Evolutionary conservation across 2,113 vertebrate genomes (phyloP).

Genomic region (Urocynchramus pylzowi): DNA sequence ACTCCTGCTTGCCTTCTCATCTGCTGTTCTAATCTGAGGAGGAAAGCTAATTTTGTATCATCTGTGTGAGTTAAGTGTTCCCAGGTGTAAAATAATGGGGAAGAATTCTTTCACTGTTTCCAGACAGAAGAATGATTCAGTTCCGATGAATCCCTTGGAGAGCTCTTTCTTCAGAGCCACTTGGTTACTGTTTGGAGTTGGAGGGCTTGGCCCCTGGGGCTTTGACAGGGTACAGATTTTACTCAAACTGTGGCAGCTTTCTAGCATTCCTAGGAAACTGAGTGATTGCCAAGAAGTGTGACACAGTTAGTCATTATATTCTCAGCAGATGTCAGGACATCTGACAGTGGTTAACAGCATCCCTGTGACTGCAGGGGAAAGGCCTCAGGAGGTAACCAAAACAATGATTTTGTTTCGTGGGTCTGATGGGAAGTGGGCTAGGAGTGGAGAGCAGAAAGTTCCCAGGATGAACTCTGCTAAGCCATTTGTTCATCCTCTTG

Average conservation of each 20-base stretch:
- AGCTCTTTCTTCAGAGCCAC: background rate
- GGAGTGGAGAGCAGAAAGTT: background rate
- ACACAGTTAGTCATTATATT: background rate
- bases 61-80: background rate
- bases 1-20: background rate
- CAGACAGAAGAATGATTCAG: background rate
- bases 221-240: background rate
- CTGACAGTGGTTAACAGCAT: background rate
- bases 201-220: background rate
- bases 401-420: background rate
- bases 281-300: background rate
- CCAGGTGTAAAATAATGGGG: background rate
- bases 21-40: background rate
- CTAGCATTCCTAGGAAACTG: background rate
- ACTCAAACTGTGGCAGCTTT: background rate
- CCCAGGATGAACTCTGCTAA: background rate
- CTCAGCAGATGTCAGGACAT: background rate
- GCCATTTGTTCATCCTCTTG: background rate
- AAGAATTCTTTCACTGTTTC: conserved; percentile 3
- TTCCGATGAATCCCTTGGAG: background rate
- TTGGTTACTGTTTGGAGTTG: background rate
- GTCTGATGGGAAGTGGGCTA: background rate
- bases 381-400: background rate
- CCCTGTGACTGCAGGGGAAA: background rate
- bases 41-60: background rate